A percentile compares a stretch with the other conserved stretches of the same genome.
Conservation (phyloP, 2,888 invertebrate species). For the Diarsia rubi region DNA sequence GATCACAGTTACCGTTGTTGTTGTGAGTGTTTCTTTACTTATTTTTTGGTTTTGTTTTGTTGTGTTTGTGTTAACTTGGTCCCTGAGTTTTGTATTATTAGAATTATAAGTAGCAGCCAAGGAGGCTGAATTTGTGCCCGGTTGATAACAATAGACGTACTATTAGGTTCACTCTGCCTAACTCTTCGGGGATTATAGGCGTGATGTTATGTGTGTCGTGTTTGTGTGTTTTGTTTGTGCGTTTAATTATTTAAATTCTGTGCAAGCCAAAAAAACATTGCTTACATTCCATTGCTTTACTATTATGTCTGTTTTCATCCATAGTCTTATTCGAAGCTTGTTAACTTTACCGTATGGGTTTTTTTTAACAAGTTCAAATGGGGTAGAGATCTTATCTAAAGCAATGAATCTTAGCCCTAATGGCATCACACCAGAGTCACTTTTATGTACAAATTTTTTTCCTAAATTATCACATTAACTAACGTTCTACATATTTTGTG, state of each 20-base stretch:
- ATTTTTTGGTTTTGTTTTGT: neutral
- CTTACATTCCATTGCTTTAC: neutral
- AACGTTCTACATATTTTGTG: neutral
- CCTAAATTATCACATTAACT: neutral
- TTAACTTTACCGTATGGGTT: neutral
- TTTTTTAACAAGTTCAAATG: neutral
- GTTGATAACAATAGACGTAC: too few relatives aligned
- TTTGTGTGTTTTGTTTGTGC: neutral
- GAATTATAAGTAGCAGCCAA: too few relatives aligned
- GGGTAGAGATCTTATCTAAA: neutral
- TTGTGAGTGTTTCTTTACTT: constrained; percentile 79
- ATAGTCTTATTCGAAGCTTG: neutral
- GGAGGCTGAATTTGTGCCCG: too few relatives aligned
- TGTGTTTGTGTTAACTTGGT: neutral
- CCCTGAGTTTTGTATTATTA: too few relatives aligned
- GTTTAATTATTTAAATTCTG: too few relatives aligned
- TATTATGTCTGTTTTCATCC: neutral
- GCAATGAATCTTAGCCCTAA: neutral
- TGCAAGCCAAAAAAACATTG: neutral
- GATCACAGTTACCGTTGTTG: constrained; percentile 85
- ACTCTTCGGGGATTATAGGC: too few relatives aligned
- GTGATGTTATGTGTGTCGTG: too few relatives aligned
- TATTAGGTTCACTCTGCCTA: too few relatives aligned
- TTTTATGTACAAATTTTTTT: neutral
- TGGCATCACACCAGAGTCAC: neutral